phyloP scores from a whole-genome alignment of 2,888 invertebrate species.

The Thereva unica region DNA sequence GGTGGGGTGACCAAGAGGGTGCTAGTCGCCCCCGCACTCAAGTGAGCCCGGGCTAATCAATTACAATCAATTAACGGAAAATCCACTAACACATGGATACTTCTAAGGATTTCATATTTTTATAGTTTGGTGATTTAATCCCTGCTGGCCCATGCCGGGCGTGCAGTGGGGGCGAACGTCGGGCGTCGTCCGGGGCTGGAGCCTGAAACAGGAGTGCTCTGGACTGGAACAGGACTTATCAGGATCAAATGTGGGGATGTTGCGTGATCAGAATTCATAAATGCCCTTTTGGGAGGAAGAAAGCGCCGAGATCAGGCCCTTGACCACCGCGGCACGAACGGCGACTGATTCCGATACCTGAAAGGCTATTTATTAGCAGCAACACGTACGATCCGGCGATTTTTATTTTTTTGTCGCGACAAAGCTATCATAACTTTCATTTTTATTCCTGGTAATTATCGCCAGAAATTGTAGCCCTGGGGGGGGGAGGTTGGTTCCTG shows the following conservation, averaged over 20 bases:
- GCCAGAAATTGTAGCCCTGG: conserved; percentile 12
- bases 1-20: too few relatives aligned
- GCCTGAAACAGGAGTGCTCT: background rate
- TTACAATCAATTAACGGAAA: conserved; percentile 27
- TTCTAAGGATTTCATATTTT: conserved; percentile 28
- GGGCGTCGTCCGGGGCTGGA: background rate
- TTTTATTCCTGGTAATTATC: conserved; percentile 33
- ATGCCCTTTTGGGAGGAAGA: background rate
- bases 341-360: conserved; percentile 18
- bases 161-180: conserved; percentile 1
- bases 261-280: conserved; percentile 32
- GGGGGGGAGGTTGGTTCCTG: background rate
- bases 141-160: conserved; percentile 12
- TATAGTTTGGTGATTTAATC: conserved; percentile 31
- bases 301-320: conserved; percentile 19
- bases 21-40: background rate
- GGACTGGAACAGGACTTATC: background rate
- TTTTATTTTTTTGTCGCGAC: conserved; percentile 28
- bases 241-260: conserved; percentile 13
- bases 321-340: conserved; percentile 7
- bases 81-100: conserved; percentile 16
- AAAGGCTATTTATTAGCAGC: conserved; percentile 30
- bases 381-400: conserved; percentile 31
- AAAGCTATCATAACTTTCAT: conserved; percentile 32
- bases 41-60: conserved; percentile 20